phyloP scores from a whole-genome alignment of 2,888 invertebrate genomes.

The Morpho helenor region DNA sequence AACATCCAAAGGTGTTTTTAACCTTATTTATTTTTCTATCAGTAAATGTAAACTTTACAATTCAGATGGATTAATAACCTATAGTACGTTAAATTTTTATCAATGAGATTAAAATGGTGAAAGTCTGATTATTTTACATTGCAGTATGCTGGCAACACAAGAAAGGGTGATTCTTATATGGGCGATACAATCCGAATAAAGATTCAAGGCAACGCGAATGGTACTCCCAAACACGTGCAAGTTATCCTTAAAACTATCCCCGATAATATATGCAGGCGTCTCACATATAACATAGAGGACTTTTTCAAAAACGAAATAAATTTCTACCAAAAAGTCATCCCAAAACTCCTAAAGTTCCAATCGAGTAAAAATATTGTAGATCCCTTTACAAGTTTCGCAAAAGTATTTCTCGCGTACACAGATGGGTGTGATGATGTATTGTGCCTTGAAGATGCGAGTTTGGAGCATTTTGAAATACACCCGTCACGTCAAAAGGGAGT shows the following conservation, averaged over 20 bases:
- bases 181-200: conserved; percentile 81
- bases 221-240: conserved; percentile 54
- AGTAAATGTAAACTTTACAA: too few species aligned
- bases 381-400: conserved; percentile 73
- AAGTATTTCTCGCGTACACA: conserved; percentile 59
- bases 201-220: conserved; percentile 64
- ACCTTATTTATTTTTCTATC: too few species aligned
- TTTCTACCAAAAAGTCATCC: conserved; percentile 80
- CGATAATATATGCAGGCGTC: conserved; percentile 78
- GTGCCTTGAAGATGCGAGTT: conserved; percentile 75
- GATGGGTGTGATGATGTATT: conserved; percentile 79
- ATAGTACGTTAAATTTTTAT: too few species aligned
- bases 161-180: conserved; percentile 85
- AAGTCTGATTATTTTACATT: conserved; percentile 21
- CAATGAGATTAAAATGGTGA: too few species aligned
- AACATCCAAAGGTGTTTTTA: too few species aligned
- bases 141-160: conserved; percentile 64
- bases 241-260: conserved; percentile 84
- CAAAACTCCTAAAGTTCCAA: conserved; percentile 65
- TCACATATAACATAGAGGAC: conserved; percentile 81
- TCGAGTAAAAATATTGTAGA: conserved; percentile 51
- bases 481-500: conserved; percentile 73
- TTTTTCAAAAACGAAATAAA: conserved; percentile 85
- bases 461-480: conserved; percentile 54
- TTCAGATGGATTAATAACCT: too few species aligned